Evolutionary conservation across 1,140 invertebrate species (phyloP).

Genomic region (Diachasma alloeum): DNA sequence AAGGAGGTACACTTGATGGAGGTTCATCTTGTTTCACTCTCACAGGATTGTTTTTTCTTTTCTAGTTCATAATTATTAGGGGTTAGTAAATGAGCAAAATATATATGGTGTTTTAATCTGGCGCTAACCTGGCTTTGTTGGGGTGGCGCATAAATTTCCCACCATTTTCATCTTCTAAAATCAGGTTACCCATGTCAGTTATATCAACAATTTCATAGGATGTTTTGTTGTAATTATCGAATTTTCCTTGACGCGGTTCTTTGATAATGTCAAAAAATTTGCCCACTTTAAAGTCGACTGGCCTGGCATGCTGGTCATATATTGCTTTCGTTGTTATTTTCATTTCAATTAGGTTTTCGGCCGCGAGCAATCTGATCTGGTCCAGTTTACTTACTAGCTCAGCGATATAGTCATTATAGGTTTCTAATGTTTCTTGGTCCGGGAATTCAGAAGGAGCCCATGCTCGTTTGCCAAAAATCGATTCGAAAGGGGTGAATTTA

Average conservation of each 20-base stretch:
- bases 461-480: constrained; percentile 11
- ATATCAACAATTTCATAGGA: too few relatives aligned
- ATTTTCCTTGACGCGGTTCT: constrained; percentile 19
- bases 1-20: too few relatives aligned
- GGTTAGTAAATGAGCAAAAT: too few relatives aligned
- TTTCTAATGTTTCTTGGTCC: neutral
- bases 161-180: neutral
- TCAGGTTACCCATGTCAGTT: neutral
- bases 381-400: neutral
- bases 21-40: too few relatives aligned
- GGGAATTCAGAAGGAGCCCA: constrained; percentile 23
- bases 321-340: neutral
- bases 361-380: neutral
- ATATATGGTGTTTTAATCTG: too few relatives aligned
- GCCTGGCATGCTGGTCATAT: neutral
- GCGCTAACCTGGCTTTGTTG: neutral
- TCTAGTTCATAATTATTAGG: too few relatives aligned
- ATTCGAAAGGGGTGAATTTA: too few relatives aligned
- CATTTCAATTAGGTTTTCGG: neutral
- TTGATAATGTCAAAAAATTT: constrained; percentile 22
- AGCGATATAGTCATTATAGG: too few relatives aligned
- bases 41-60: too few relatives aligned
- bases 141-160: neutral
- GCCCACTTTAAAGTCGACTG: neutral
- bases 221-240: too few relatives aligned